phyloP scores from a whole-genome alignment of 2,113 vertebrate genomes.

The Platysternon megacephalum region DNA sequence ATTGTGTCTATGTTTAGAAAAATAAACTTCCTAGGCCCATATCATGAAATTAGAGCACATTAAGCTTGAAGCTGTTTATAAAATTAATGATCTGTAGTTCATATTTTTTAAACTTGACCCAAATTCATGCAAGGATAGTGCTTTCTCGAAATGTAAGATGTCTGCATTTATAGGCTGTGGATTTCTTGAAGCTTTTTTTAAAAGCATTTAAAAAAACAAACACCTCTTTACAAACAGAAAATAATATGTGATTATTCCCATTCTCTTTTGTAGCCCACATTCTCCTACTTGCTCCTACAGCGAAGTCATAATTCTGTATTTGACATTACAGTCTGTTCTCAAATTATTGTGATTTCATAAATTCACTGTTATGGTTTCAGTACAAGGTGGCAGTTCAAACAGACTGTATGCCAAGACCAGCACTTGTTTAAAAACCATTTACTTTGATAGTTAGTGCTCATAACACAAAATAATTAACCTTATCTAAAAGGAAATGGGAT shows the following conservation, averaged over 20 bases:
- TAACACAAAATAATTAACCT: not conserved
- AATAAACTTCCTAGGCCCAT: not conserved
- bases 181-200: not conserved
- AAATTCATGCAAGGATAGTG: fast-evolving
- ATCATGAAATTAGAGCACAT: fast-evolving
- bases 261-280: not conserved
- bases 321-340: not conserved
- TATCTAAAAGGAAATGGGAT: not conserved
- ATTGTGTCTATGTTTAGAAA: not conserved
- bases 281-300: not conserved
- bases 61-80: not conserved
- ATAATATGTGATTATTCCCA: not conserved
- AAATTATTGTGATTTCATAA: not conserved
- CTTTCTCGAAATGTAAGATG: not conserved
- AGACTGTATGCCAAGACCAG: not conserved
- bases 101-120: not conserved
- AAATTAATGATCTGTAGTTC: not conserved
- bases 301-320: not conserved
- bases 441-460: not conserved
- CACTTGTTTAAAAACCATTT: not conserved
- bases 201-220: too few species aligned
- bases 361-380: not conserved
- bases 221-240: not conserved
- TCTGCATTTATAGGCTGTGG: not conserved
- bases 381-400: not conserved